Evolutionary conservation across 2,797 vertebrate genomes (phyloP).

Genomic region (Miichthys miiuy): DNA sequence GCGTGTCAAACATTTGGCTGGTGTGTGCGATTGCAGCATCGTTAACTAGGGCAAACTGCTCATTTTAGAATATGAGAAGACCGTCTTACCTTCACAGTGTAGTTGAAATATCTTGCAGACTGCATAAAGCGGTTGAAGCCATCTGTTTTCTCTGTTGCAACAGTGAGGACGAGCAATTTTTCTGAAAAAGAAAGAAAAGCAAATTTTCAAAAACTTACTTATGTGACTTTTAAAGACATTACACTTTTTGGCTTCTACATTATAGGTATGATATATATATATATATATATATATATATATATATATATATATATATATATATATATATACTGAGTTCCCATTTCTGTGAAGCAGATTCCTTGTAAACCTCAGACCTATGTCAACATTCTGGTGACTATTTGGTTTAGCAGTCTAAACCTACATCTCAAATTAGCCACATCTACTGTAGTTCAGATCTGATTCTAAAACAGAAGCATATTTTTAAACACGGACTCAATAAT

Average conservation of each 20-base stretch:
- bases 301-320: too few relatives aligned
- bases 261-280: too few relatives aligned
- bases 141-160: slow-evolving; percentile 94
- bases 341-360: slow-evolving; percentile 57
- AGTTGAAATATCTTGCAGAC: slow-evolving; percentile 95
- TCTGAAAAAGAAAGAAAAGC: slow-evolving; percentile 80
- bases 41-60: not conserved
- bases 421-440: slow-evolving; percentile 56
- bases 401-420: slow-evolving; percentile 47
- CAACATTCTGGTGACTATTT: slow-evolving; percentile 72
- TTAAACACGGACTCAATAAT: slow-evolving; percentile 35
- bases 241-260: slow-evolving; percentile 36
- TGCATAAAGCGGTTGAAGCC: slow-evolving; percentile 95
- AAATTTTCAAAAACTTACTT: slow-evolving; percentile 27
- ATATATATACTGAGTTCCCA: slow-evolving; percentile 55
- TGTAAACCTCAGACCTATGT: slow-evolving; percentile 83
- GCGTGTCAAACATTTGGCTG: slow-evolving; percentile 32
- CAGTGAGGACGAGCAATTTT: slow-evolving; percentile 93
- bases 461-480: slow-evolving; percentile 33
- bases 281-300: too few relatives aligned
- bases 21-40: not conserved
- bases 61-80: slow-evolving; percentile 17
- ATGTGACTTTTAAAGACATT: slow-evolving; percentile 24
- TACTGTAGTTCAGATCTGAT: slow-evolving; percentile 49
- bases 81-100: slow-evolving; percentile 92